These are phyloP conservation scores for Mus minutoides DNA, from an alignment of 2,797 vertebrate genomes.

Conservation along the genomic window DNA sequence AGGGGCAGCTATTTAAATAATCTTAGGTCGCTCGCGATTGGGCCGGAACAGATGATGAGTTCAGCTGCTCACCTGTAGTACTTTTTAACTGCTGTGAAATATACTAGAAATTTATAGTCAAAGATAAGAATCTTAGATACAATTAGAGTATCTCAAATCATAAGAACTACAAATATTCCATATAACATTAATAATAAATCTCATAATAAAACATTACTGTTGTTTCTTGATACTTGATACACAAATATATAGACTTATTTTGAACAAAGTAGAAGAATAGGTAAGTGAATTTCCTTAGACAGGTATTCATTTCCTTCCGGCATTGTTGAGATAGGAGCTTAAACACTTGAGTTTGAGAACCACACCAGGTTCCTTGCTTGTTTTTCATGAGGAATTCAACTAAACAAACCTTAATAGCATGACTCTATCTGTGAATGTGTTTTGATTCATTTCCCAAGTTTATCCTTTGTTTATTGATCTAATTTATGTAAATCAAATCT, in stretches of 20 bases:
- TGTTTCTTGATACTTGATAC: neutral
- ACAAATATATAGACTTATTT: neutral
- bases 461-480: constrained; percentile 64
- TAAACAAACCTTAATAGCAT: constrained; percentile 25
- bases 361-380: neutral
- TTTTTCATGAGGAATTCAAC: constrained; percentile 2
- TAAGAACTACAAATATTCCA: neutral
- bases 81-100: neutral
- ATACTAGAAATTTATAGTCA: neutral
- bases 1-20: neutral
- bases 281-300: neutral
- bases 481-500: constrained; percentile 64
- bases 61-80: too few relatives aligned
- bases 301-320: neutral
- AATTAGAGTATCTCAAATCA: neutral
- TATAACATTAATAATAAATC: neutral
- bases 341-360: constrained; percentile 19
- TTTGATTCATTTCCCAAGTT: constrained; percentile 41
- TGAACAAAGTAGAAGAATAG: neutral
- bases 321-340: neutral
- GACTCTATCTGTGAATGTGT: neutral
- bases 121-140: neutral
- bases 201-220: neutral
- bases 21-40: too few relatives aligned
- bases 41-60: too few relatives aligned